These are phyloP conservation scores for Hemiscyllium ocellatum DNA, from an alignment of 2,113 vertebrate genomes.

Conservation along the genomic window DNA sequence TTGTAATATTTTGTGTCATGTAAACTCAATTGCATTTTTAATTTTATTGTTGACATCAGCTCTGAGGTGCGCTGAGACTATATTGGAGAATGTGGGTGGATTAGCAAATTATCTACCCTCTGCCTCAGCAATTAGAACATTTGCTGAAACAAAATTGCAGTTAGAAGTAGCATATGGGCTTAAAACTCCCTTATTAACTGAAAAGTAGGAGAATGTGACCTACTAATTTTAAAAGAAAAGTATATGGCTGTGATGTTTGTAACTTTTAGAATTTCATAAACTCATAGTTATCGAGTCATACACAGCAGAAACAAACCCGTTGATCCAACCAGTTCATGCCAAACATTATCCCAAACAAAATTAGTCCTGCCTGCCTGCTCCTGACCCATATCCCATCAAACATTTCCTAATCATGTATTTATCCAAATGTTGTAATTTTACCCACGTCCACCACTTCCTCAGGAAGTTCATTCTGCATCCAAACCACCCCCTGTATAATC, in stretches of 20 bases:
- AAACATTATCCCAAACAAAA: too few species aligned
- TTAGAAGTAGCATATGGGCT: not conserved
- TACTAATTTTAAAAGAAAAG: not conserved
- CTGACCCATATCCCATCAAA: too few species aligned
- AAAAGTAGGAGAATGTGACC: not conserved
- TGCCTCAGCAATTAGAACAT: slow-evolving; percentile 10
- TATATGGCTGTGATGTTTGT: not conserved
- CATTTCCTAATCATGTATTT: too few species aligned
- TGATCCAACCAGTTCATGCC: too few species aligned
- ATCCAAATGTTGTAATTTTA: too few species aligned
- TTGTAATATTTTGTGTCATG: not conserved
- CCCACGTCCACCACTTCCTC: too few species aligned
- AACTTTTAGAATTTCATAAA: not conserved
- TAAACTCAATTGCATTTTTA: slow-evolving; percentile 7
- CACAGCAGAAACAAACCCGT: too few species aligned
- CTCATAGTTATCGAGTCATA: too few species aligned
- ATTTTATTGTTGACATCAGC: slow-evolving; percentile 26
- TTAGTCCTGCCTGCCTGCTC: too few species aligned
- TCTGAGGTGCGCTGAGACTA: not conserved
- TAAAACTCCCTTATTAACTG: not conserved
- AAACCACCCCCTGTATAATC: too few species aligned
- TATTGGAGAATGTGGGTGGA: slow-evolving; percentile 27
- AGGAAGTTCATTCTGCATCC: too few species aligned
- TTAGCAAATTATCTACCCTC: not conserved
- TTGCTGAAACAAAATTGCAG: slow-evolving; percentile 3